Conservation (phyloP, 2,797 vertebrate species). For the Thamnophis elegans region DNA sequence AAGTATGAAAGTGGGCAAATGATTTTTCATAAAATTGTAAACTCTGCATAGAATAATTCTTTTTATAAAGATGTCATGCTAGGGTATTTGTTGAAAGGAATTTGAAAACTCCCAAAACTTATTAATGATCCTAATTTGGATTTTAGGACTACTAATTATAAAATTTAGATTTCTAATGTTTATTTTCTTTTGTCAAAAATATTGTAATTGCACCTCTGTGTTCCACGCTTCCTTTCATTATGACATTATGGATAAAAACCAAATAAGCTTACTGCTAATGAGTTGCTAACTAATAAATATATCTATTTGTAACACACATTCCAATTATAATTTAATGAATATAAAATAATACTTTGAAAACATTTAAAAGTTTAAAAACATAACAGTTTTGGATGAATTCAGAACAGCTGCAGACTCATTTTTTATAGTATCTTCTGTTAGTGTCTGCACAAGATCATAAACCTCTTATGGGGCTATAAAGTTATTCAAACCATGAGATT, state of each 20-base stretch:
- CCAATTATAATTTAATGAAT: background rate
- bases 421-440: background rate
- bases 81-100: background rate
- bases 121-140: background rate
- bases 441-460: conserved; percentile 2
- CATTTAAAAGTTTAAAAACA: background rate
- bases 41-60: background rate
- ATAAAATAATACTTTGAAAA: background rate
- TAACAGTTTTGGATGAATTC: background rate
- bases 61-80: background rate
- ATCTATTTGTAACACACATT: background rate
- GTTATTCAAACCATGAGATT: conserved; percentile 16
- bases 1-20: background rate
- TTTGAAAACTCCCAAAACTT: background rate
- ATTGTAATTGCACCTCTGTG: background rate
- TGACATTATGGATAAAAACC: background rate
- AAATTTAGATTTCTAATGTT: background rate
- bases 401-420: conserved; percentile 19
- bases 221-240: background rate
- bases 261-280: conserved; percentile 2
- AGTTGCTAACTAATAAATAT: conserved; percentile 25
- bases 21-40: background rate
- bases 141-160: background rate
- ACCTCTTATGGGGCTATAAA: conserved; percentile 1
- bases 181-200: background rate